Evolutionary conservation across 2,888 invertebrate species (phyloP), one percentile per base, ranked within the genome.

Genomic region (Thyatira batis): DNA sequence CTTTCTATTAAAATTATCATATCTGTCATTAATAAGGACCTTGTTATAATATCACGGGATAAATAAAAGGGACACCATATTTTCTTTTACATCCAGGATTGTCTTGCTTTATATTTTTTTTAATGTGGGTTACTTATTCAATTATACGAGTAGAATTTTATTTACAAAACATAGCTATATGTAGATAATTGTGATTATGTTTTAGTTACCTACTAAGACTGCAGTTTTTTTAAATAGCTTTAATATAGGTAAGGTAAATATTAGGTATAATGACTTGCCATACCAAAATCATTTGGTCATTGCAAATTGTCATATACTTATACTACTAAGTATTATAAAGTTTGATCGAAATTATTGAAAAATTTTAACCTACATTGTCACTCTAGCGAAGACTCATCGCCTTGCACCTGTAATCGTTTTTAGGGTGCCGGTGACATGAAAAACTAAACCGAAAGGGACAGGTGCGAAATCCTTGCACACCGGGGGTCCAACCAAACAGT

Each of bases 1-100:
- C 87, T 84, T 86, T 86, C 84, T 78, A 84, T 87, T 84, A 84
- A 87, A 82, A 88, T 91, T 88, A 89, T 86, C 84, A 89, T 89
- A 89, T 85, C 79, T 68, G 78, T 86, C 80, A 82, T 82, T 79
- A 76, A 69, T 48, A 48, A 73, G 67, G 61, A 63, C 67, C 75
- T 71, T 78, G 78, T 82, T 78, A 71, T 67, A 63, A 69, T 54
- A 73, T 65, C 61, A 53, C 60, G 62, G 69, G 70, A 73, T 68
- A 57, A 50, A 30, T 39, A 30, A 51, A 65, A 68, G 67, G 69
- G 62, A 73, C 48, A 64, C 75, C 74, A 75, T 63, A 10, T 20
- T 59, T 64, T 61, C 33, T 2, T 10, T n/a, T 6, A 13, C 17
- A n/a, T 9, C 3, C 10, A 44, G 49, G 49, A 52, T n/a, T 48